Evolutionary conservation across 2,888 invertebrate genomes (phyloP).

Genomic region (Parnassius orleans): DNA sequence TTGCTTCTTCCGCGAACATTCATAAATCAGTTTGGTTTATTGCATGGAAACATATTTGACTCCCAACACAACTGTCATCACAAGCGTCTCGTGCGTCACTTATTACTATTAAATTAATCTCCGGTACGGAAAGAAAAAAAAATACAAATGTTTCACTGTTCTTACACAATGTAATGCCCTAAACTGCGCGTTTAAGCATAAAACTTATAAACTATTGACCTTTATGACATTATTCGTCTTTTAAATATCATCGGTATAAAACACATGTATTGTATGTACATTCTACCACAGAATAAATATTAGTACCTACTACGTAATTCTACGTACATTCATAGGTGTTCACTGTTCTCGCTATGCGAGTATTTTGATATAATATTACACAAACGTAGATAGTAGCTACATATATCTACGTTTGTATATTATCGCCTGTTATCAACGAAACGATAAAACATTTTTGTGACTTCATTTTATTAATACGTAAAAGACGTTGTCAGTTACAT

Average conservation of each 20-base stretch:
- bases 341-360: conserved; percentile 12
- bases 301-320: too few relatives aligned
- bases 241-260: too few relatives aligned
- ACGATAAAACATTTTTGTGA: conserved; percentile 10
- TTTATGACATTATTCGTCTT: too few relatives aligned
- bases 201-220: background rate
- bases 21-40: conserved; percentile 4
- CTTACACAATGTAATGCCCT: too few relatives aligned
- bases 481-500: too few relatives aligned
- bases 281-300: too few relatives aligned
- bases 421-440: conserved; percentile 17
- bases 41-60: background rate
- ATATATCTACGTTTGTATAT: conserved; percentile 14
- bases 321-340: conserved; percentile 9
- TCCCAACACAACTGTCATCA: conserved; percentile 9
- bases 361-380: conserved; percentile 3
- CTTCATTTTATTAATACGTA: conserved; percentile 3
- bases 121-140: background rate
- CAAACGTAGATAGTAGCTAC: background rate
- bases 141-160: background rate
- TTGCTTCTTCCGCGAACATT: conserved; percentile 65
- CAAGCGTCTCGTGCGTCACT: background rate
- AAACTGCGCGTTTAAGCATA: too few relatives aligned
- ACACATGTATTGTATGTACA: too few relatives aligned
- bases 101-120: background rate